These are phyloP conservation scores for Saccostrea cuccullata DNA, from an alignment of 1,140 invertebrate species.

Conservation along the genomic window DNA sequence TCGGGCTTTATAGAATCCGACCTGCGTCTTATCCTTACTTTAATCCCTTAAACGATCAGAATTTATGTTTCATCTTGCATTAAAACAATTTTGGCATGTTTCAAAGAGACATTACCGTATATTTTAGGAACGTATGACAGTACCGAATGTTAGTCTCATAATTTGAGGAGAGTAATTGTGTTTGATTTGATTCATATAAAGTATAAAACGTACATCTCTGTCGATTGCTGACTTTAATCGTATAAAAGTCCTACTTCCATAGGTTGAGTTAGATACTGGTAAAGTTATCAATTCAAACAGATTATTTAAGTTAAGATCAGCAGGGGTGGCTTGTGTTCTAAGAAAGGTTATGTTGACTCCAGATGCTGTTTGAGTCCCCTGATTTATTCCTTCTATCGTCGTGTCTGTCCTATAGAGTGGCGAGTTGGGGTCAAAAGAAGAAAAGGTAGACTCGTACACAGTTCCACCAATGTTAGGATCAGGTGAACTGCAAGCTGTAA, in stretches of 20 bases:
- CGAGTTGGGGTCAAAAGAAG: neutral
- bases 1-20: too few species aligned
- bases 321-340: neutral
- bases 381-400: neutral
- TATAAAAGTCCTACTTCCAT: conserved; percentile 46
- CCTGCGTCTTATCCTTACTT: too few species aligned
- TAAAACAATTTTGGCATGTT: too few species aligned
- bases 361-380: neutral
- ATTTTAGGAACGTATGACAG: too few species aligned
- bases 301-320: neutral
- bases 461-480: neutral
- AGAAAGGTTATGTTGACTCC: conserved; percentile 28
- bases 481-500: neutral
- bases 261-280: neutral
- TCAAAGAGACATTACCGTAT: too few species aligned
- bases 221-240: conserved; percentile 49
- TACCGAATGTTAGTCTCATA: too few species aligned
- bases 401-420: too few species aligned
- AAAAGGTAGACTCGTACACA: conserved; percentile 3
- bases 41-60: too few species aligned
- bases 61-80: too few species aligned
- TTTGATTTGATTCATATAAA: too few species aligned
- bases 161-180: too few species aligned
- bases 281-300: neutral
- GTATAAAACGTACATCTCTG: conserved; percentile 58